Evolutionary conservation across 2,113 vertebrate species (phyloP).

Genomic region (Dicerorhinus sumatrensis): DNA sequence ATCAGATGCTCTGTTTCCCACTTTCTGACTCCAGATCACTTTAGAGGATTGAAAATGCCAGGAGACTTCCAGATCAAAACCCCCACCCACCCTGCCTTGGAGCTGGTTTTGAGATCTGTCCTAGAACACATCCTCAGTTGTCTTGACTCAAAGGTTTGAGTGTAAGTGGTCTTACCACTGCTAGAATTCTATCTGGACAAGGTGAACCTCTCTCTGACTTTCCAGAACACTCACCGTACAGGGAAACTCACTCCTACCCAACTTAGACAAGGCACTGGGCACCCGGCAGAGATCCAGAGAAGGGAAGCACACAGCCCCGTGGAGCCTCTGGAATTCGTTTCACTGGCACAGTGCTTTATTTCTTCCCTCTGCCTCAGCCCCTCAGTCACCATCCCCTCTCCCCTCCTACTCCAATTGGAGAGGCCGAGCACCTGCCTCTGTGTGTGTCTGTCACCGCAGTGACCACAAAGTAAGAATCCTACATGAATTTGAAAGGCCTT

Average conservation of each 20-base stretch:
- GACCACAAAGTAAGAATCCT: neutral
- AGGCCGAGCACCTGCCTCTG: neutral
- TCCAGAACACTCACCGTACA: neutral
- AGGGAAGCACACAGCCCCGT: neutral
- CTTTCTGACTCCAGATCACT: neutral
- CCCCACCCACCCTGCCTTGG: rapidly evolving
- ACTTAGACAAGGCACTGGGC: neutral
- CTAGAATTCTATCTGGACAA: neutral
- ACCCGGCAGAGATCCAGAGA: neutral
- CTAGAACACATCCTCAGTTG: neutral
- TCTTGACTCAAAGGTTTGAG: neutral
- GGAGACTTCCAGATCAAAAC: neutral
- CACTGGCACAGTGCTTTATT: neutral
- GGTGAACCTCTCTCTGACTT: neutral
- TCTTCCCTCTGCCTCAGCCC: neutral
- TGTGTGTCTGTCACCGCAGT: neutral
- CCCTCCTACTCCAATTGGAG: neutral
- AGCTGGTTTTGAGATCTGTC: neutral
- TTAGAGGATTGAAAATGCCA: neutral
- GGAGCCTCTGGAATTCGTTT: neutral
- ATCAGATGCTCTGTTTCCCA: neutral
- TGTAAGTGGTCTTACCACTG: neutral
- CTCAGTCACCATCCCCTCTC: rapidly evolving
- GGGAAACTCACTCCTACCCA: neutral
- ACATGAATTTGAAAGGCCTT: neutral